These are phyloP conservation scores for Rhinoptilus africanus DNA, from an alignment of 2,113 vertebrate species.

Conservation along the genomic window DNA sequence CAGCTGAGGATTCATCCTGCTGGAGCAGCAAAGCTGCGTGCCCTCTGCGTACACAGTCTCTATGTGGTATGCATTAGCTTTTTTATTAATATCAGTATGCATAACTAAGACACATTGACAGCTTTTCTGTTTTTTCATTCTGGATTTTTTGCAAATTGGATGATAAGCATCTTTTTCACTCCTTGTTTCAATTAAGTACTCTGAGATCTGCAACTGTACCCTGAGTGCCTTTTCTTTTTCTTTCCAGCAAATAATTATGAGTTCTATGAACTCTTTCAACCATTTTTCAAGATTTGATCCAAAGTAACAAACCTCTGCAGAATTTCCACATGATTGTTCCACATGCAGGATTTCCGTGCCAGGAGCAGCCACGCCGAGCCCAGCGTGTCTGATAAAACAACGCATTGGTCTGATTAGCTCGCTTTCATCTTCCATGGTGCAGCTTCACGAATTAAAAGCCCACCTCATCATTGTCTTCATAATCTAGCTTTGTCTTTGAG, in stretches of 20 bases:
- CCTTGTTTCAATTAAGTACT: not conserved
- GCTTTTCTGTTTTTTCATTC: not conserved
- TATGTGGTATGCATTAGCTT: not conserved
- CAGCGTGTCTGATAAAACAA: not conserved
- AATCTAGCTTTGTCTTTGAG: not conserved
- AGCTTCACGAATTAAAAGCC: not conserved
- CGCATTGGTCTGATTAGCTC: fast-evolving
- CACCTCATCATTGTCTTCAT: not conserved
- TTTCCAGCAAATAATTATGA: not conserved
- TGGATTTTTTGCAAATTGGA: not conserved
- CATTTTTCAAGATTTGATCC: not conserved
- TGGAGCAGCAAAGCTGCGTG: not conserved
- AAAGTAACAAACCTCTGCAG: not conserved
- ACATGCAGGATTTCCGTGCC: not conserved
- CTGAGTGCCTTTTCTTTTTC: not conserved
- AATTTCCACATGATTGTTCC: not conserved
- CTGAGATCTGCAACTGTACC: not conserved
- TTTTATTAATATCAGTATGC: not conserved
- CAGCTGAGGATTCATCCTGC: not conserved
- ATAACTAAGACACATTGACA: not conserved
- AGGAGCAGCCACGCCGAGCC: not conserved
- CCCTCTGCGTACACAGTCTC: not conserved
- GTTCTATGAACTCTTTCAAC: not conserved
- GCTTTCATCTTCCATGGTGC: not conserved
- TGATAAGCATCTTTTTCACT: not conserved